Evolutionary conservation across 2,797 vertebrate species (phyloP), one percentile per base, ranked within the genome.

Genomic region (Chloroceryle amazona): DNA sequence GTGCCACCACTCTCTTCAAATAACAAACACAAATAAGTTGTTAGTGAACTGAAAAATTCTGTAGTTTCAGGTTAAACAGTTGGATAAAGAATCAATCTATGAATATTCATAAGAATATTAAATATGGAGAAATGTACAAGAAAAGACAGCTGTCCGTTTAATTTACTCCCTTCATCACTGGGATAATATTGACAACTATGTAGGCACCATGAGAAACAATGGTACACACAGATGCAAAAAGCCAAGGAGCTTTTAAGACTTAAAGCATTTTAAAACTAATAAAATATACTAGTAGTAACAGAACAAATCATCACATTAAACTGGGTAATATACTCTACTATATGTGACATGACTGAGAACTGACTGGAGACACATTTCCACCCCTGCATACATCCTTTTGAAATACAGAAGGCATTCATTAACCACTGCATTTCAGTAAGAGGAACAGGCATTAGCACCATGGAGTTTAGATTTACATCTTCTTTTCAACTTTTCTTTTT

Each of bases 21-120:
- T 39, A 78, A 58, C 15, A 67, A 76, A 91, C 39, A 72, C 23
- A 66, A 86, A 3, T 49, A 86, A 52, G 20, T 57, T 83, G 70
- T 47, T 18, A 75, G 33, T 35, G 31, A 90, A 72, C 37, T 39
- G 47, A 80, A 83, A 51, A 47, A 17, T 22, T 31, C 37, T 84
- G 37, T 52, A 57, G 42, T 80, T 83, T 57, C 74, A 93, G 74
- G 86, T 95, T 93, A 87, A 93, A 80, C 33, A 62, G 82, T 57
- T 66, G 58, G 47, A 84, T 66, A 81, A 81, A 80, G 20, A 87
- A 83, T 21, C 5, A 58, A 42, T 80, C 13, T 80, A 62, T 75
- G 68, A 84, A 84, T 95, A 93, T 84, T 90, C 60, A 57, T 58
- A 65, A 71, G 46, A 66, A 66, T 78, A 68, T 75, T 72, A 87